Conservation (phyloP, 2,888 invertebrate species). For the Pycnomerus fuliginosus region DNA sequence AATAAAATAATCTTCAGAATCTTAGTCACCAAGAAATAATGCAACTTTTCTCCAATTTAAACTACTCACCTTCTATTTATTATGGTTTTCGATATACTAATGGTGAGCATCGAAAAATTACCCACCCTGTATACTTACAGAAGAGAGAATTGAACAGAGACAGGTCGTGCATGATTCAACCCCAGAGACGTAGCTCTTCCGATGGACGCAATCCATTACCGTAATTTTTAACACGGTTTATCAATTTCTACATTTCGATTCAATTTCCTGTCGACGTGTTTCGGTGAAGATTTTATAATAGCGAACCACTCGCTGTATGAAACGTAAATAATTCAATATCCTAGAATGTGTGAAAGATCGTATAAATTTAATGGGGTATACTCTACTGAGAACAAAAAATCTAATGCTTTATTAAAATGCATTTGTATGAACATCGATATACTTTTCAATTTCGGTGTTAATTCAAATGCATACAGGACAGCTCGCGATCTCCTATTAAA, state of each 20-base stretch:
- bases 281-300: slow-evolving; percentile 29
- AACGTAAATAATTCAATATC: slow-evolving; percentile 21
- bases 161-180: slow-evolving; percentile 32
- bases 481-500: slow-evolving; percentile 31
- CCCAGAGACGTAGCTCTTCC: slow-evolving; percentile 36
- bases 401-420: slow-evolving; percentile 32
- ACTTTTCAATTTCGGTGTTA: slow-evolving; percentile 28
- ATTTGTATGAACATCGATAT: slow-evolving; percentile 30
- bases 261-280: slow-evolving; percentile 41
- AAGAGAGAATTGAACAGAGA: too few relatives aligned
- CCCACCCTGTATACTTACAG: too few relatives aligned
- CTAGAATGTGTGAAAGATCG: slow-evolving; percentile 16
- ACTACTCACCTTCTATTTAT: too few relatives aligned
- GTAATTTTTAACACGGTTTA: slow-evolving; percentile 50
- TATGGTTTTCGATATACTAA: too few relatives aligned
- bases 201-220: slow-evolving; percentile 47
- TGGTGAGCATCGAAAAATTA: too few relatives aligned
- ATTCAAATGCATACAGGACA: slow-evolving; percentile 25
- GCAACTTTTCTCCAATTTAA: too few relatives aligned
- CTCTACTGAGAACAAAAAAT: slow-evolving; percentile 21
- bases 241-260: slow-evolving; percentile 47
- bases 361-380: slow-evolving; percentile 22
- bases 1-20: too few relatives aligned
- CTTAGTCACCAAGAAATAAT: too few relatives aligned
- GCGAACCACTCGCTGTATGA: slow-evolving; percentile 15